These are phyloP conservation scores for Alcedo quadribrachys DNA, from an alignment of 2,797 vertebrate species.

Conservation along the genomic window DNA sequence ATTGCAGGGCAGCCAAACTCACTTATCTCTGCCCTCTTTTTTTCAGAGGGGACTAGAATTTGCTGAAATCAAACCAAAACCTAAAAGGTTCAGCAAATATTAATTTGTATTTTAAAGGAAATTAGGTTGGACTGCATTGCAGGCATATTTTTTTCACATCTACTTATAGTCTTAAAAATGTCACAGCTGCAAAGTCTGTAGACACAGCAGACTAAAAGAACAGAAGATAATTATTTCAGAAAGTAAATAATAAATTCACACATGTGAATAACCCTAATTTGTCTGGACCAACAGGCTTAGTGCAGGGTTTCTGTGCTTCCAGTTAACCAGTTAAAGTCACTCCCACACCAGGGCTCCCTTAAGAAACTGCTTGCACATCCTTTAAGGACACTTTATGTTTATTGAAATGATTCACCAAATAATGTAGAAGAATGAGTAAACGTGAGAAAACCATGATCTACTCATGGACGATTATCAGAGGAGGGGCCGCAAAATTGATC, in stretches of 20 bases:
- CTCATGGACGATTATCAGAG: neutral
- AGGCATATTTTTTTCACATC: neutral
- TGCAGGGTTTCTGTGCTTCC: neutral
- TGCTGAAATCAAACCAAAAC: conserved; percentile 27
- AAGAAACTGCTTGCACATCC: neutral
- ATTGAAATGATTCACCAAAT: neutral
- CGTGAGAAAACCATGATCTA: neutral
- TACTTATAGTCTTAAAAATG: conserved; percentile 24
- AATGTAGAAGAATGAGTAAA: neutral
- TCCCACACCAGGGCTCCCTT: neutral
- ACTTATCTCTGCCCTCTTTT: neutral
- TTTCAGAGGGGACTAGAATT: neutral
- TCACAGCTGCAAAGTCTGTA: neutral
- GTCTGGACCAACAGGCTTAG: neutral
- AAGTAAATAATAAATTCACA: neutral
- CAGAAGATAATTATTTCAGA: neutral
- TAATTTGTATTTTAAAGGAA: conserved; percentile 12
- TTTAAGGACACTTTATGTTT: neutral
- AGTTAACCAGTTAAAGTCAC: neutral
- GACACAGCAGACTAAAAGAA: neutral
- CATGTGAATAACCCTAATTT: neutral
- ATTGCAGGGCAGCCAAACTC: neutral
- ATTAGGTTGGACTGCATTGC: neutral
- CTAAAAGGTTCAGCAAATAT: conserved; percentile 21
- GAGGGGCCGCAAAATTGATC: neutral